Percentiles rank a stretch among this genome's conserved stretches.
phyloP scores from a whole-genome alignment of 2,113 vertebrate genomes.

The Protobothrops flavoviridis region DNA sequence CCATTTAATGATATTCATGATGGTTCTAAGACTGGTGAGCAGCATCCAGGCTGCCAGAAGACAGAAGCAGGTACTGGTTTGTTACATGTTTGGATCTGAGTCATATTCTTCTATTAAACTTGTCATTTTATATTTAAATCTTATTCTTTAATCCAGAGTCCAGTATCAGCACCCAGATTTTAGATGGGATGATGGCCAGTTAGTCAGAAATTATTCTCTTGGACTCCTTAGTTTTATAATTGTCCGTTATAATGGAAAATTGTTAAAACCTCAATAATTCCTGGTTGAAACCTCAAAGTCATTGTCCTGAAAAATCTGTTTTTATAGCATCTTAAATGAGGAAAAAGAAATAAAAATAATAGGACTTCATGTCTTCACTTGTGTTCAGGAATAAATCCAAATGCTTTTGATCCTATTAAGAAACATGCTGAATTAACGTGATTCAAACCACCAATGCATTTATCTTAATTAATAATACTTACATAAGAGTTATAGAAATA shows the following conservation, averaged over 20 bases:
- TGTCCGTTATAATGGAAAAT: neutral
- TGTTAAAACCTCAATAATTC: neutral
- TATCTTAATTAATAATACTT: neutral
- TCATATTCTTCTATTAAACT: neutral
- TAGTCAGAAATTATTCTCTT: neutral
- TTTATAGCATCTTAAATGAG: neutral
- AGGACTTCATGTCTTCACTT: neutral
- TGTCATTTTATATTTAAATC: neutral
- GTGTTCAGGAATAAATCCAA: neutral
- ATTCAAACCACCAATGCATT: neutral
- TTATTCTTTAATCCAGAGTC: neutral
- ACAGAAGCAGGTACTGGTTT: neutral
- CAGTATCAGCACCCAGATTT: neutral
- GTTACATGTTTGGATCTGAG: neutral
- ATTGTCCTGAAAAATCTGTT: neutral
- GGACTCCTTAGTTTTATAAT: neutral
- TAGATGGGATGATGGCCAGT: neutral
- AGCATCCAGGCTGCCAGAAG: neutral
- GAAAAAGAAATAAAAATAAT: neutral
- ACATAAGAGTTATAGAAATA: neutral
- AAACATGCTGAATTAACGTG: neutral
- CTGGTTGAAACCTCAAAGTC: neutral
- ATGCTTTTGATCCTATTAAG: neutral
- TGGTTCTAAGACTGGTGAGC: neutral
- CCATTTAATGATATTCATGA: neutral